Conservation (phyloP, 2,797 vertebrate genomes). For the Paedocypris micromegethes region DNA sequence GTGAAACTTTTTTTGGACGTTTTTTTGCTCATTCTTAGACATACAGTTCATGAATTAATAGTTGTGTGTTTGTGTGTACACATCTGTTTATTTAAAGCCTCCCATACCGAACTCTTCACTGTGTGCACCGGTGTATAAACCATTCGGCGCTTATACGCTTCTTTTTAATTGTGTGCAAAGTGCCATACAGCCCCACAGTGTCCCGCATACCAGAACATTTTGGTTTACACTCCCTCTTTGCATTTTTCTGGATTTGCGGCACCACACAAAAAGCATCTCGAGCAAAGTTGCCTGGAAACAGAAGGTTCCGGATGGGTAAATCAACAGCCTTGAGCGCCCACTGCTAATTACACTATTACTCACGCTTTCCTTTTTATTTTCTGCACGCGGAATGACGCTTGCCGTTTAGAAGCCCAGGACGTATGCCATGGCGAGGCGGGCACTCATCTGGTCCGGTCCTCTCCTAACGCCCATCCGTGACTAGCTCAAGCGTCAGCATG, state of each 20-base stretch:
- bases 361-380: slow-evolving; percentile 25
- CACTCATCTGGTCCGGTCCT: slow-evolving; percentile 20
- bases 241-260: slow-evolving; percentile 33
- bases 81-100: too few relatives aligned
- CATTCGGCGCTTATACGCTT: slow-evolving; percentile 14
- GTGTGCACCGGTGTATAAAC: too few relatives aligned
- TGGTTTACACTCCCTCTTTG: slow-evolving; percentile 37
- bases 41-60: too few relatives aligned
- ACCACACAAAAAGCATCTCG: slow-evolving; percentile 33
- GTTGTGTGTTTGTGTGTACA: too few relatives aligned
- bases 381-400: slow-evolving; percentile 30
- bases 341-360: slow-evolving; percentile 43
- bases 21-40: too few relatives aligned
- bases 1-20: too few relatives aligned
- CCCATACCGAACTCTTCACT: too few relatives aligned
- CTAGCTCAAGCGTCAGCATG: slow-evolving; percentile 23
- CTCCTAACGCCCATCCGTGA: background rate
- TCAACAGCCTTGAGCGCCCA: slow-evolving; percentile 43
- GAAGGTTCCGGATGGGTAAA: slow-evolving; percentile 47
- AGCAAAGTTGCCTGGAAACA: slow-evolving; percentile 42
- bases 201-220: slow-evolving; percentile 38
- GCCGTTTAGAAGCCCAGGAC: slow-evolving; percentile 28
- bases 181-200: slow-evolving; percentile 31
- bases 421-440: slow-evolving; percentile 14
- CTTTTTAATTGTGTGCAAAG: slow-evolving; percentile 1